A percentile compares a stretch with the other conserved stretches of the same genome.
Evolutionary conservation across 2,113 vertebrate species (phyloP).

Genomic region (Sitta europaea): DNA sequence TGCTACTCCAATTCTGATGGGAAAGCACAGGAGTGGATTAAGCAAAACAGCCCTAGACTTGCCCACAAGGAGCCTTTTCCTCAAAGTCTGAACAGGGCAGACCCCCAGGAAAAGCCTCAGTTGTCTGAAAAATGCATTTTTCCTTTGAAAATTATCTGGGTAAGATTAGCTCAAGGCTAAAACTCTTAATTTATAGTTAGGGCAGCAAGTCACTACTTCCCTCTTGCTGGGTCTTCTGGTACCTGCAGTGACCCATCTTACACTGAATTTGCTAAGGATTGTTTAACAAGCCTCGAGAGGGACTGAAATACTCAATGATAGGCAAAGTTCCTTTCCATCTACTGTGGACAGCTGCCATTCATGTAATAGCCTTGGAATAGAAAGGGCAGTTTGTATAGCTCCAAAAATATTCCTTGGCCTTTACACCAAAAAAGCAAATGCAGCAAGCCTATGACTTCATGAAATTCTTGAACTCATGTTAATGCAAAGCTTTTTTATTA

Average conservation of each 20-base stretch:
- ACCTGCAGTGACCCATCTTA: not conserved
- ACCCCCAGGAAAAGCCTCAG: not conserved
- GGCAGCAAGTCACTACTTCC: not conserved
- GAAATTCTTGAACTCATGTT: not conserved
- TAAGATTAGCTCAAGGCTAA: not conserved
- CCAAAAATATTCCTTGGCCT: not conserved
- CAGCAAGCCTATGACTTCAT: not conserved
- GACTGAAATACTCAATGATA: not conserved
- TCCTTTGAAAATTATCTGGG: not conserved
- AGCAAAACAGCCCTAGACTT: not conserved
- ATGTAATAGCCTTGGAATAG: not conserved
- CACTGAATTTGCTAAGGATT: not conserved
- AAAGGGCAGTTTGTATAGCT: not conserved
- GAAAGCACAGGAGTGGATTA: not conserved
- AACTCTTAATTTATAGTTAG: not conserved
- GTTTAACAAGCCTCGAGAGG: not conserved
- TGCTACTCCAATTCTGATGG: not conserved
- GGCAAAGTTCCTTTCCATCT: not conserved
- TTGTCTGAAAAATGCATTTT: not conserved
- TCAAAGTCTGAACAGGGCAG: not conserved
- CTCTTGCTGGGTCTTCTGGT: not conserved
- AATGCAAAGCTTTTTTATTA: not conserved
- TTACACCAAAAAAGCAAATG: not conserved
- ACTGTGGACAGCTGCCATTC: not conserved
- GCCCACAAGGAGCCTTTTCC: not conserved